These are phyloP conservation scores for Bettongia penicillata DNA, from an alignment of 2,113 vertebrate genomes.

Conservation along the genomic window DNA sequence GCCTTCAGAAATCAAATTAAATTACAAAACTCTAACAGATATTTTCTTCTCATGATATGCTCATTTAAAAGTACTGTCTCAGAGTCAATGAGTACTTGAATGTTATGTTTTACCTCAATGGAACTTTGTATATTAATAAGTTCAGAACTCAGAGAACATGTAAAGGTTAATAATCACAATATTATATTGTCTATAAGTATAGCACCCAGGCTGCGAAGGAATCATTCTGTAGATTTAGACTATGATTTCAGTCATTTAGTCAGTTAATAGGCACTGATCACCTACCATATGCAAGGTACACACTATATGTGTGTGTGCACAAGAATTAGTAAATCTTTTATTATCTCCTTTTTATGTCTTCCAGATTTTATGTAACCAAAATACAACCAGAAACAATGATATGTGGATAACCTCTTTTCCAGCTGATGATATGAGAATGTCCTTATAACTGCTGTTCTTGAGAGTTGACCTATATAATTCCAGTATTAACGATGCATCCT, in stretches of 20 bases:
- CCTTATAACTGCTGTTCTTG: slow-evolving; percentile 13
- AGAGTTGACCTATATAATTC: slow-evolving; percentile 45
- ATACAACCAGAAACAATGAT: slow-evolving; percentile 12
- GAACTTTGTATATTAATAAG: background rate
- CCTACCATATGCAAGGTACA: background rate
- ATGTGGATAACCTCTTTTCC: slow-evolving; percentile 43
- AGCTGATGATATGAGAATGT: background rate
- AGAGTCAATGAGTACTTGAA: background rate
- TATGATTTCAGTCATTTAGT: background rate
- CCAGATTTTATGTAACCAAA: background rate
- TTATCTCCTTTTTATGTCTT: slow-evolving; percentile 52
- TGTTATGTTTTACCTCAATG: background rate
- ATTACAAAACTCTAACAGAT: background rate
- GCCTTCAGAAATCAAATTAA: background rate
- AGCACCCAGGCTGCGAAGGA: background rate
- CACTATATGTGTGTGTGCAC: background rate
- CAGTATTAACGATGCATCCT: slow-evolving; percentile 33
- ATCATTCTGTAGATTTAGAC: background rate
- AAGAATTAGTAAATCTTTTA: slow-evolving; percentile 27
- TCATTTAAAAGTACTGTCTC: background rate
- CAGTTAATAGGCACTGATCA: background rate
- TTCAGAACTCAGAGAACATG: background rate
- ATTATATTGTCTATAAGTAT: background rate
- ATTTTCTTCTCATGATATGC: background rate
- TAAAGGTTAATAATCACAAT: background rate